Base-by-base conservation (phyloP, 2,888 invertebrate species). In the Sturmia bella region DNA sequence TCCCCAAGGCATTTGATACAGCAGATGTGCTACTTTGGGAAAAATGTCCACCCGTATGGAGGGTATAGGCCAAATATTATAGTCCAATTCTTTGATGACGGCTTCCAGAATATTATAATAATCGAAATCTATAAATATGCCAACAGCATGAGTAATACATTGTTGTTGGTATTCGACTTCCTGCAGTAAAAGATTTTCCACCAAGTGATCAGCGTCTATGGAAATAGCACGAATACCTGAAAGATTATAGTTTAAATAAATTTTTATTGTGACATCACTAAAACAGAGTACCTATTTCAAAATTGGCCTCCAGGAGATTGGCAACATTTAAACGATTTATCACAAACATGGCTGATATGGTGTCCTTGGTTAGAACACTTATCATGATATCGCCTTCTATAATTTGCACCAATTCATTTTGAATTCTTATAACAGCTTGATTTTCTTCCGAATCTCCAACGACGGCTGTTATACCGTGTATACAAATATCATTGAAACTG, bases 1-100 rank as follows among this genome's bases (percentile, higher is more conserved):
- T 24, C 88, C 89, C 91, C 90, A 90, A 0, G 91, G 91, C 90
- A 91, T 88, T 83, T 91, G 90, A 69, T 90, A 89, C 24, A 91
- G 80, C 17, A 91, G 84, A 57, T 91, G 91, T 0, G 90, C 89
- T 7, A 89, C 89, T 52, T 89, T 90, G 2, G 90, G 89, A 59
- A 90, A 90, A 2, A 91, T 76, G 19, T 88, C 84, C 0, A 73
- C 61, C 0, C 88, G 87, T 0, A 87, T 84, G 1, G 89, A 85
- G 1, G 90, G 89, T 80, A 91, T 87, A 9, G 90, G 87, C 91
- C 91, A 91, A 7, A 91, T 90, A 85, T 90, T 89, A 74, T 90
- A 90, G 56, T 90, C 90, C 43, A 90, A 76, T 7, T 90, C 89
- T n/a, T 86, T 87, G 24, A 90, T 88, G 2, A 89, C 84, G 17